Conservation (phyloP, 2,888 invertebrate species). For the Alentia gelatinosa region DNA sequence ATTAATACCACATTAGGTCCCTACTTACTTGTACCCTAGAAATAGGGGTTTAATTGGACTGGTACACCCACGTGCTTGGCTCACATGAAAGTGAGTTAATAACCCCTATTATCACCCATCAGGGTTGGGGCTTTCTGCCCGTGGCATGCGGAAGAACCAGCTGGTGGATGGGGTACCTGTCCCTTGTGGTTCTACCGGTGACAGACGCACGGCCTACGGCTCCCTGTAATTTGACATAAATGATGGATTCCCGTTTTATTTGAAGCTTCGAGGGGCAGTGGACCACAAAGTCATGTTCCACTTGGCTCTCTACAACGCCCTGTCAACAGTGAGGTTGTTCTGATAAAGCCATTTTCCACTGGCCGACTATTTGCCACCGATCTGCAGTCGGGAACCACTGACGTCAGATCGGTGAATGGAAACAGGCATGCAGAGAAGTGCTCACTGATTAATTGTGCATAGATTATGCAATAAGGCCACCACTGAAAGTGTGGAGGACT, state of each 20-base stretch:
- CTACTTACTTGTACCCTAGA: background rate
- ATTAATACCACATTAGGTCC: background rate
- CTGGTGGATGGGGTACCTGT: background rate
- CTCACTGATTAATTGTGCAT: too few species aligned
- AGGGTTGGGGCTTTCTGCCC: background rate
- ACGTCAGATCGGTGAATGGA: too few species aligned
- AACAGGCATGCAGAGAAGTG: too few species aligned
- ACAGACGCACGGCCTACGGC: background rate
- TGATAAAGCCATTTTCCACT: too few species aligned
- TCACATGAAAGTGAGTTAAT: background rate
- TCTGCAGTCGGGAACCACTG: too few species aligned
- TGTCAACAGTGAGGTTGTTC: too few species aligned
- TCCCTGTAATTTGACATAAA: background rate
- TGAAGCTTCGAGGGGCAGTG: background rate
- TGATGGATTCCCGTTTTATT: background rate
- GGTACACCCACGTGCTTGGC: background rate
- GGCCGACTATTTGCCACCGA: too few species aligned
- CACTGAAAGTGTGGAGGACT: background rate
- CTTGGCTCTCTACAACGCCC: background rate
- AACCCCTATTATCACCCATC: background rate
- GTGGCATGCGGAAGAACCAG: background rate
- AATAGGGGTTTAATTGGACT: background rate
- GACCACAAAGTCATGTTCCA: background rate
- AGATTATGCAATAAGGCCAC: too few species aligned
- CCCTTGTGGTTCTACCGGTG: background rate